Percentiles rank a stretch among this genome's conserved stretches.
Evolutionary conservation across 2,888 invertebrate species (phyloP).

Genomic region (Apodemia mormo): DNA sequence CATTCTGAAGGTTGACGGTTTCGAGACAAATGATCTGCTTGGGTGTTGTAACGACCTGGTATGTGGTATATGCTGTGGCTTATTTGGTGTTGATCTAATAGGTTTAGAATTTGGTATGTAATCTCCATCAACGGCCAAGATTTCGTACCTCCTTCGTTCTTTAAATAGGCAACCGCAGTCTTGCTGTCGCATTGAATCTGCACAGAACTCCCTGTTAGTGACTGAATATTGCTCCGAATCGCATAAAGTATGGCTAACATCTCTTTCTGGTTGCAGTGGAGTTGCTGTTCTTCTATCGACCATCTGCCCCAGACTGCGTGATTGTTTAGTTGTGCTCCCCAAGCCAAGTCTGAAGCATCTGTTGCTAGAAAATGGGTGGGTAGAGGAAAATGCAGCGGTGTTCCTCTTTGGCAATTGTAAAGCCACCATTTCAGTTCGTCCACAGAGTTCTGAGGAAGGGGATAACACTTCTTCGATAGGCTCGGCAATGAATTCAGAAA

Average conservation of each 20-base stretch:
- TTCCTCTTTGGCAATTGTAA: constrained; percentile 25
- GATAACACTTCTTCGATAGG: constrained; percentile 12
- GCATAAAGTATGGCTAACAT: constrained; percentile 30
- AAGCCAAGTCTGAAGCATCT: constrained; percentile 39
- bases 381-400: constrained; percentile 31
- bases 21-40: background rate
- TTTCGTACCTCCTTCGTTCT: constrained; percentile 42
- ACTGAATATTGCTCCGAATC: constrained; percentile 24
- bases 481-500: constrained; percentile 27
- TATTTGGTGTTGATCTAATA: background rate
- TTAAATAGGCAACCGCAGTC: constrained; percentile 33
- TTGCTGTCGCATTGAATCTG: constrained; percentile 42
- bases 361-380: constrained; percentile 35
- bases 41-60: background rate
- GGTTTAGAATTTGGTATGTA: constrained; percentile 27
- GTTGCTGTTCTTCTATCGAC: too few species aligned
- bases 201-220: constrained; percentile 21
- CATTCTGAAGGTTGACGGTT: constrained; percentile 23
- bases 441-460: constrained; percentile 9
- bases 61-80: background rate
- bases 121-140: constrained; percentile 34
- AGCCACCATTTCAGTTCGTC: constrained; percentile 38
- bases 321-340: constrained; percentile 40
- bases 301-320: constrained; percentile 25
- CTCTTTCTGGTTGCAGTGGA: constrained; percentile 36